Base-by-base conservation (phyloP, 1,140 invertebrate species). In the Spodoptera litura region DNA sequence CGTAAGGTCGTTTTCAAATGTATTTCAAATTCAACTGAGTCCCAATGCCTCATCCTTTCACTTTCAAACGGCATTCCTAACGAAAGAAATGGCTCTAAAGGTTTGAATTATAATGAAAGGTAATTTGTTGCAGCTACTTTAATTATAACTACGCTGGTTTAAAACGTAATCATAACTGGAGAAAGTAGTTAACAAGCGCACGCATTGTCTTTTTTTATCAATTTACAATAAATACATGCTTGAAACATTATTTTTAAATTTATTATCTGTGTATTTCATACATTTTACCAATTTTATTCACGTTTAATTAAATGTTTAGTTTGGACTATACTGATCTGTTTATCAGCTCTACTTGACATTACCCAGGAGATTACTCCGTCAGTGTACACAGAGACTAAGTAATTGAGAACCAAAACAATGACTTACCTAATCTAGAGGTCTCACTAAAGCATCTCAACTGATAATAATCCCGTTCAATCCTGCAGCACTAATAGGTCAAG, bases 1-100 rank as follows among this genome's bases (percentile, higher is more conserved):
- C 62, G 27, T 74, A 58, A 62, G 25, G n/a, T 44, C 25, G 56
- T 61, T 80, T 53, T 58, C 59, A 71, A 78, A 64, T 78, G 20
- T 38, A 66, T 78, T 78, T 68, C 53, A 83, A 77, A 75, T 64
- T 74, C 62, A 31, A 64, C 53, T 8, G 75, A 44, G 13, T 62
- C 13, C 49, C 25, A 75, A 49, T 78, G 66, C 56, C 70, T 76
- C 61, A 64, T 81, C 79, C 79, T 83, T 83, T 83, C 82, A 83
- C 79, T 81, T 83, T 81, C 76, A 78, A 81, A 83, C 64, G 77
- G 64, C 73, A 75, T 81, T 80, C 75, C 79, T 64, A n/a, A 61
- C 58, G 31, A 35, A 35, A 71, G 68, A 55, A 71, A 71, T 56
- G 25, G 27, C 58, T 66, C 15, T 35, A 5, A 55, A 64, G 52